Conservation (phyloP, 1,140 invertebrate species). For the Chelonus insularis region DNA sequence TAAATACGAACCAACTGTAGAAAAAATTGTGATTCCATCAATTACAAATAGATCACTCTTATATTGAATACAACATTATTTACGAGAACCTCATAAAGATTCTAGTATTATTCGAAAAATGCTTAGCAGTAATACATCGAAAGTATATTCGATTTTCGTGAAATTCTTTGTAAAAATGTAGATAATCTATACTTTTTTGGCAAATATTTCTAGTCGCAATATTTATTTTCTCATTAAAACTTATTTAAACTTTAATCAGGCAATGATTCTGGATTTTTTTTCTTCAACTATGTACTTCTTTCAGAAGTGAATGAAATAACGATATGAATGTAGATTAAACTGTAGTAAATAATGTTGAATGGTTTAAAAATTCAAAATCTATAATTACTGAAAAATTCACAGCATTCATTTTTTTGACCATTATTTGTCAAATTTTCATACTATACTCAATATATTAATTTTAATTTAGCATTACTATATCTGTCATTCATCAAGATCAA, state of each 20-base stretch:
- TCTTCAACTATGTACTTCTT: background rate
- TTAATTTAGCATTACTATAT: background rate
- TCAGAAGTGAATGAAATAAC: conserved; percentile 31
- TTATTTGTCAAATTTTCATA: background rate
- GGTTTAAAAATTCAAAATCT: conserved; percentile 5
- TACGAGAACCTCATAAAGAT: background rate
- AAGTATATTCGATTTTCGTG: background rate
- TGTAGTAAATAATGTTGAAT: conserved; percentile 29
- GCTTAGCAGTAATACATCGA: conserved; percentile 7
- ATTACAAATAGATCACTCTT: background rate
- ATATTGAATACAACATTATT: background rate
- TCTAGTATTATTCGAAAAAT: conserved; percentile 11
- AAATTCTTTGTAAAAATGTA: conserved; percentile 18
- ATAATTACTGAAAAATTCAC: conserved; percentile 20
- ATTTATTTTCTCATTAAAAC: background rate
- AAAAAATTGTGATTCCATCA: background rate
- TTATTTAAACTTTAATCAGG: background rate
- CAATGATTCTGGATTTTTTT: conserved; percentile 7
- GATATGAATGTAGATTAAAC: conserved; percentile 41
- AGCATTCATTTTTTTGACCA: conserved; percentile 26
- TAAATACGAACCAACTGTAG: background rate
- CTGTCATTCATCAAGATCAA: conserved; percentile 27
- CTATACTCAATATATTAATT: background rate
- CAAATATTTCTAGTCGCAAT: conserved; percentile 2
- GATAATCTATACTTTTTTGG: conserved; percentile 9